Base-by-base conservation (phyloP, 2,888 invertebrate genomes). In the Liopterus haemorrhoidalis region DNA sequence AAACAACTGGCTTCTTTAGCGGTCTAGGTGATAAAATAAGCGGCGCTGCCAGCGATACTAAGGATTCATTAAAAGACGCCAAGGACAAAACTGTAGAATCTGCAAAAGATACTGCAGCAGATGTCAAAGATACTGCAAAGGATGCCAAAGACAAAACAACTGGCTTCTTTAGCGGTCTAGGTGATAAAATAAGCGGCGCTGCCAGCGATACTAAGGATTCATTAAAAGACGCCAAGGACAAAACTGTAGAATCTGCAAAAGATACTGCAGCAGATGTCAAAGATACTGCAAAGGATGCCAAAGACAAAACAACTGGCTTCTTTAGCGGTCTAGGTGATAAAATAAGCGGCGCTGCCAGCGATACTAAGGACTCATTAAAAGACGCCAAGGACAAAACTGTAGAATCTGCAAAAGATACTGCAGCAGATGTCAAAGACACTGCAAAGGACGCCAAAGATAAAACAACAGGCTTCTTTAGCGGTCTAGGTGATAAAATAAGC, bases 1-100 rank as follows among this genome's bases (percentile, higher is more conserved):
- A 58, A 16, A 54, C 58, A 42, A 54, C 55, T 8, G 49, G 41
- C 2, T 48, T 49, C 0, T 53, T 37, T 31, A n/a, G 24, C 36
- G 19, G 41, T 20, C 16, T 20, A 22, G 25, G 16, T 4, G 39
- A 37, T 9, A 48, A 49, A 38, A 32, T 42, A 4, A 19, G 38
- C 8, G 39, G 43, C 2, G 32, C 18, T 19, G 36, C 53, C 3
- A 40, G 46, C 21, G 43, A 44, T 18, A 24, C 47, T 9, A 40
- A 31, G 4, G 46, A 50, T 8, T n/a, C n/a, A n/a, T n/a, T n/a
- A n/a, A n/a, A n/a, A n/a, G n/a, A n/a, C n/a, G n/a, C n/a, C n/a
- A n/a, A n/a, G n/a, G n/a, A n/a, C n/a, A n/a, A n/a, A n/a, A 2
- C 33, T 2, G 45, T 55, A 4, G 50, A 48, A 30, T 43, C 50